Evolutionary conservation across 2,113 vertebrate genomes (phyloP).

Genomic region (Mormyrus lacerda): DNA sequence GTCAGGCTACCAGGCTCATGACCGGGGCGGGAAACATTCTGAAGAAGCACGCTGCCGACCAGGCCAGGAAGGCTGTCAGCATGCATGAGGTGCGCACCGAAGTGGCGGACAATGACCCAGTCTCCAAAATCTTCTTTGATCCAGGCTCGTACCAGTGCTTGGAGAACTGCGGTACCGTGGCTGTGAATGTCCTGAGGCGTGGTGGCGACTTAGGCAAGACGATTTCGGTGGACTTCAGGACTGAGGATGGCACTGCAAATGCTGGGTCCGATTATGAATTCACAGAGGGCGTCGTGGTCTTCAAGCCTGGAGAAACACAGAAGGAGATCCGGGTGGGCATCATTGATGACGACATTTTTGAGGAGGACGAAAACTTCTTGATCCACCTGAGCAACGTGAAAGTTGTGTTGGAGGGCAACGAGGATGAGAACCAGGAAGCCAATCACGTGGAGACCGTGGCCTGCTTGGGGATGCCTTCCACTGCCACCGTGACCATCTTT

Average conservation of each 20-base stretch:
- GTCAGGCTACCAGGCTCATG: conserved; percentile 95
- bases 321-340: conserved; percentile 94
- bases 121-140: conserved; percentile 89
- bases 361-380: conserved; percentile 96
- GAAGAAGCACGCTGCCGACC: conserved; percentile 94
- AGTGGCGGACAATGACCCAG: conserved; percentile 72
- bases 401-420: conserved; percentile 66
- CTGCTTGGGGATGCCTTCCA: conserved; percentile 73
- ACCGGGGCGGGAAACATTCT: conserved; percentile 95
- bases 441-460: conserved; percentile 70
- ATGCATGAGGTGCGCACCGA: conserved; percentile 91
- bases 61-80: conserved; percentile 92
- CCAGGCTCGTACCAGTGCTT: conserved; percentile 92
- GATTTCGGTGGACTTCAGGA: conserved; percentile 85
- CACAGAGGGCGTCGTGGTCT: conserved; percentile 87
- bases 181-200: conserved; percentile 77
- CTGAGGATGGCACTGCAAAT: conserved; percentile 93
- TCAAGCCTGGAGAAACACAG: conserved; percentile 86
- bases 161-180: conserved; percentile 95
- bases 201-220: conserved; percentile 84
- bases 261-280: conserved; percentile 97
- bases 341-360: conserved; percentile 96
- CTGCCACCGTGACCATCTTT: conserved; percentile 92
- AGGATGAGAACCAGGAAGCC: conserved; percentile 59
- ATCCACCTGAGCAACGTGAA: conserved; percentile 87